Conservation (phyloP, 2,888 invertebrate genomes). For the Steinernema scapterisci region DNA sequence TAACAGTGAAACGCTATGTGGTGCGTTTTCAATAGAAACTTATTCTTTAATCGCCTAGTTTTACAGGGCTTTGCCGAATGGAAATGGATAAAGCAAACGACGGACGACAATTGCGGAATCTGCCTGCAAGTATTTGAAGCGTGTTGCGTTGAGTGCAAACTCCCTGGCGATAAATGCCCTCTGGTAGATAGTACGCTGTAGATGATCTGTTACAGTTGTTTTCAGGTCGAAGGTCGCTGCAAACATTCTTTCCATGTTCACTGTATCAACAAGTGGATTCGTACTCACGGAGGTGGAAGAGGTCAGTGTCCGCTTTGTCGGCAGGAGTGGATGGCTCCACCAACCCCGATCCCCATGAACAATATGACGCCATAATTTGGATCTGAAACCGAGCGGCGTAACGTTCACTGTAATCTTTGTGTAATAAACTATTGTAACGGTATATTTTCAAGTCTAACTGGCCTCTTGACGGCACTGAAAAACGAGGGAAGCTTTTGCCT, state of each 20-base stretch:
- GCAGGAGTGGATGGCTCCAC: not conserved
- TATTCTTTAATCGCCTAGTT: too few relatives aligned
- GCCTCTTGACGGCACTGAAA: too few relatives aligned
- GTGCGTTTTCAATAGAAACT: not conserved
- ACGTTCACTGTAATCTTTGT: too few relatives aligned
- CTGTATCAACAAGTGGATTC: conserved; percentile 93
- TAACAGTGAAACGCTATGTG: not conserved
- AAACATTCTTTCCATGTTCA: conserved; percentile 99
- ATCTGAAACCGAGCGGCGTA: too few relatives aligned
- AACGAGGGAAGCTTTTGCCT: too few relatives aligned
- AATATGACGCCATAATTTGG: too few relatives aligned
- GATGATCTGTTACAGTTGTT: not conserved
- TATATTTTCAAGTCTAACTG: too few relatives aligned
- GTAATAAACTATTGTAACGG: too few relatives aligned
- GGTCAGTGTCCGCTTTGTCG: conserved; percentile 4
- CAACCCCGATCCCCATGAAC: too few relatives aligned
- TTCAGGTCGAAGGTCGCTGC: conserved; percentile 77
- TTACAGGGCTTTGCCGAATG: not conserved
- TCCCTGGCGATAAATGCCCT: conserved; percentile 96
- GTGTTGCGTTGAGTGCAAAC: conserved; percentile 88
- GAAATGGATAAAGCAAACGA: conserved; percentile 10
- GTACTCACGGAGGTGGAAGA: not conserved
- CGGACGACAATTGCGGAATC: conserved; percentile 10
- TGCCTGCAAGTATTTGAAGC: conserved; percentile 24
- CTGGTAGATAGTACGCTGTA: conserved; percentile 78